These are phyloP conservation scores for Empis stercorea DNA, from an alignment of 2,888 invertebrate genomes.

Conservation along the genomic window DNA sequence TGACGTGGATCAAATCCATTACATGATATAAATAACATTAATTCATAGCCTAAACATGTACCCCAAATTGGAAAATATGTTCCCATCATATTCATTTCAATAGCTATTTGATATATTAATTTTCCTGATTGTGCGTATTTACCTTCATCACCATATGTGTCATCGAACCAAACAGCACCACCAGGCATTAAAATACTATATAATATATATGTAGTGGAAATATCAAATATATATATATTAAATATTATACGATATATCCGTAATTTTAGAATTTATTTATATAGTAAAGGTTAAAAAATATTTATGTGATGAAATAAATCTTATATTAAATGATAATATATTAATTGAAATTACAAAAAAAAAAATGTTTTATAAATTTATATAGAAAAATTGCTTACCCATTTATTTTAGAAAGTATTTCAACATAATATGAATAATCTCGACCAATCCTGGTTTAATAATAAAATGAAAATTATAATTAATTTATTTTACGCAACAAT, in stretches of 20 bases:
- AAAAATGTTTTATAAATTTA: too few relatives aligned
- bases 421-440: slow-evolving; percentile 43
- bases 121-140: slow-evolving; percentile 52
- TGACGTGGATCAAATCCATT: slow-evolving; percentile 43
- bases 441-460: slow-evolving; percentile 44
- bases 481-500: too few relatives aligned
- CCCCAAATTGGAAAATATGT: slow-evolving; percentile 77
- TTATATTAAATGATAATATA: too few relatives aligned
- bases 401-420: slow-evolving; percentile 48
- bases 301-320: too few relatives aligned
- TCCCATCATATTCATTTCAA: slow-evolving; percentile 48
- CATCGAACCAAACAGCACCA: slow-evolving; percentile 56
- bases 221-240: too few relatives aligned
- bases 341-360: too few relatives aligned
- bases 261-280: too few relatives aligned
- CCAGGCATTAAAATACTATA: slow-evolving; percentile 64
- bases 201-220: not conserved
- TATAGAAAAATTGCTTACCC: too few relatives aligned
- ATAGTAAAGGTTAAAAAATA: too few relatives aligned
- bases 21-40: slow-evolving; percentile 51
- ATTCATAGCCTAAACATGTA: slow-evolving; percentile 77
- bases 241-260: not conserved
- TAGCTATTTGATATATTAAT: slow-evolving; percentile 52
- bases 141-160: slow-evolving; percentile 19
- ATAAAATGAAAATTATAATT: too few relatives aligned